Conservation (phyloP, 2,888 invertebrate genomes). For the Andricus quercusramuli region DNA sequence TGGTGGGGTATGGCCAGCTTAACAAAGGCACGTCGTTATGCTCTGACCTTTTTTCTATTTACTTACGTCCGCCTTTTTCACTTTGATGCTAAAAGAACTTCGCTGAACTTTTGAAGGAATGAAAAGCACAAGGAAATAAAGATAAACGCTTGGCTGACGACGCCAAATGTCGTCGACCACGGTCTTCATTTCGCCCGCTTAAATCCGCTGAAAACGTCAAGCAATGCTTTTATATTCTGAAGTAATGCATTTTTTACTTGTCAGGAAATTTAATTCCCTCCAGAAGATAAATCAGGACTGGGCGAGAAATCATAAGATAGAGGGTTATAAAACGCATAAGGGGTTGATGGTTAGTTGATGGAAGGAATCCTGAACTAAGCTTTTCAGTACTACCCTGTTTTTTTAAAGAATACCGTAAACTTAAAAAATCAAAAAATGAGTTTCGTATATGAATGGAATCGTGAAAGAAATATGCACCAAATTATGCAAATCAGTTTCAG, state of each 20-base stretch:
- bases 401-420: too few species aligned
- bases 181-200: slow-evolving; percentile 35
- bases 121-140: slow-evolving; percentile 28
- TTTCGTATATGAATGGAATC: too few species aligned
- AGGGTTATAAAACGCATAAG: not conserved
- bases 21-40: slow-evolving; percentile 33
- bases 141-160: slow-evolving; percentile 40
- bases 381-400: too few species aligned
- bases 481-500: too few species aligned
- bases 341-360: too few species aligned
- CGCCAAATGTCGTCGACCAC: slow-evolving; percentile 34
- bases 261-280: slow-evolving; percentile 17
- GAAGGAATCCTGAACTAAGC: too few species aligned
- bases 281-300: not conserved
- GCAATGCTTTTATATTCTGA: slow-evolving; percentile 28
- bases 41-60: slow-evolving; percentile 20
- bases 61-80: slow-evolving; percentile 24
- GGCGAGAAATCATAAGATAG: not conserved
- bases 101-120: slow-evolving; percentile 27
- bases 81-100: slow-evolving; percentile 3
- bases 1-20: not conserved
- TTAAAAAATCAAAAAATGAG: too few species aligned
- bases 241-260: slow-evolving; percentile 11
- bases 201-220: slow-evolving; percentile 25
- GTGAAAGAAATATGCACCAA: too few species aligned